Percentiles rank a stretch among this genome's conserved stretches.
Evolutionary conservation across 2,797 vertebrate species (phyloP).

Genomic region (Enoplosus armatus): DNA sequence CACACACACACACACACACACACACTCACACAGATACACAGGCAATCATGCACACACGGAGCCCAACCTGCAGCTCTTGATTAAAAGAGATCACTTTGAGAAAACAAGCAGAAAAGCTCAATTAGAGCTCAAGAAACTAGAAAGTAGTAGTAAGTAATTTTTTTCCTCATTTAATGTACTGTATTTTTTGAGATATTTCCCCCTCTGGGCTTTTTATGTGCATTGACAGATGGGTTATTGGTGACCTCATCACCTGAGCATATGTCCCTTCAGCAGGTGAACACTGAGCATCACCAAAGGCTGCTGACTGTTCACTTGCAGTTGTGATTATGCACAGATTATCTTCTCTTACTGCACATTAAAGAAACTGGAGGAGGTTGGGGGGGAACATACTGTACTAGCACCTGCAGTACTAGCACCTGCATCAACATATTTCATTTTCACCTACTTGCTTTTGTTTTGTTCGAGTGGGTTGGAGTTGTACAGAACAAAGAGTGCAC

Average conservation of each 20-base stretch:
- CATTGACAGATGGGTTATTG: conserved; percentile 64
- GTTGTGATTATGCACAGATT: conserved; percentile 26
- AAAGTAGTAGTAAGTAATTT: not conserved
- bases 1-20: not conserved
- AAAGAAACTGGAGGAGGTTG: not conserved
- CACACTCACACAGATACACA: not conserved
- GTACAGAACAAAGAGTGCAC: not conserved
- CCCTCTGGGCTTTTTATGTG: conserved; percentile 29
- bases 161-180: not conserved
- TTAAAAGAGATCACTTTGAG: not conserved
- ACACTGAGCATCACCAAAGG: conserved; percentile 21
- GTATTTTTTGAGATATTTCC: not conserved
- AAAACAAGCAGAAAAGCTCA: conserved; percentile 5
- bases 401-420: not conserved
- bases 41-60: not conserved
- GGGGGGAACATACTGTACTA: not conserved
- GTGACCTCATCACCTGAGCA: conserved; percentile 73
- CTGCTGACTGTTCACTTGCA: conserved; percentile 25
- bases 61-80: not conserved
- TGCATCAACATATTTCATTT: conserved; percentile 5
- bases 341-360: conserved; percentile 2
- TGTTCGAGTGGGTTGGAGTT: conserved; percentile 19
- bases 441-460: conserved; percentile 10
- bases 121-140: not conserved
- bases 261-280: conserved; percentile 74